phyloP scores from a whole-genome alignment of 1,140 invertebrate genomes.

The Lepidurus apus region DNA sequence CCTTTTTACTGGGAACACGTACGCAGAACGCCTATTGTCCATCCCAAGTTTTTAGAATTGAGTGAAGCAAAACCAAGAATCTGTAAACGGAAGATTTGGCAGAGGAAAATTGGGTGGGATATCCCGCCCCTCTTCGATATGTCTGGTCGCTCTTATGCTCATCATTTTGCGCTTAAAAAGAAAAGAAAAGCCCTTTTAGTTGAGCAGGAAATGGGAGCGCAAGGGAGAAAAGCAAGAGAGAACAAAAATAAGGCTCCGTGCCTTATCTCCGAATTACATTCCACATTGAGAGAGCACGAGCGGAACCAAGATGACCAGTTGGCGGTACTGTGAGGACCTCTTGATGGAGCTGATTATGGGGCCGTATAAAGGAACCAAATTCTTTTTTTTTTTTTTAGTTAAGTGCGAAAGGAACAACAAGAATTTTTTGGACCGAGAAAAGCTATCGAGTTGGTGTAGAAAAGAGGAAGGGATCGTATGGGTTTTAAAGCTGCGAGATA shows the following conservation, averaged over 20 bases:
- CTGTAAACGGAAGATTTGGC: neutral
- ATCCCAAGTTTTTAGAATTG: neutral
- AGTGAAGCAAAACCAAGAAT: neutral
- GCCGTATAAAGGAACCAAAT: neutral
- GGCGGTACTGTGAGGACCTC: neutral
- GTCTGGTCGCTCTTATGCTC: neutral
- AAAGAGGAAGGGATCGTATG: neutral
- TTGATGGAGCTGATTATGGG: neutral
- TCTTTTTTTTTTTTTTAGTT: neutral
- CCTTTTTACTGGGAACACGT: neutral
- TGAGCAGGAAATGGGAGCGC: neutral
- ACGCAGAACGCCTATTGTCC: conserved; percentile 6
- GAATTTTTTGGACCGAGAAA: neutral
- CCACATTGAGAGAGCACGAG: neutral
- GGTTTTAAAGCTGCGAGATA: neutral
- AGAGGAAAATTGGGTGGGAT: neutral
- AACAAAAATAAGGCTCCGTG: neutral
- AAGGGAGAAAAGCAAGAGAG: neutral
- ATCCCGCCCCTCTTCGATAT: neutral
- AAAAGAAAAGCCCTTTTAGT: neutral
- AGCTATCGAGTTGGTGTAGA: neutral
- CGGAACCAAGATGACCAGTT: conserved; percentile 18
- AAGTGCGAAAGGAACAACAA: neutral
- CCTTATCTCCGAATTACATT: conserved; percentile 7
- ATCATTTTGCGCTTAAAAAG: neutral